These are phyloP conservation scores for Paedocypris micromegethes DNA, from an alignment of 2,797 vertebrate genomes.

Conservation along the genomic window DNA sequence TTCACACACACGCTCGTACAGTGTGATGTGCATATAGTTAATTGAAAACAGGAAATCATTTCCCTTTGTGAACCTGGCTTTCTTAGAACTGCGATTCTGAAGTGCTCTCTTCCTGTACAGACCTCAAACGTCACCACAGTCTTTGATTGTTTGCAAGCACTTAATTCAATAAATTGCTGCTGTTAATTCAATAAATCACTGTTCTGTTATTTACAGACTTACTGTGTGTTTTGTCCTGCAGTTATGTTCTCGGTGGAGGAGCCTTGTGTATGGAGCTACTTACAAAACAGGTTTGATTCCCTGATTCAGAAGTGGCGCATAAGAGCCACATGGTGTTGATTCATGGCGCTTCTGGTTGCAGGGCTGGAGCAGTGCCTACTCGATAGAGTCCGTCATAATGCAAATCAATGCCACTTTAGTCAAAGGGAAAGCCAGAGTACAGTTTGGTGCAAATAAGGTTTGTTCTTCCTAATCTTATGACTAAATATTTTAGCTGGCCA, in stretches of 20 bases:
- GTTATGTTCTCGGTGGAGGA: constrained; percentile 95
- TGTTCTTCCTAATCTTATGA: neutral
- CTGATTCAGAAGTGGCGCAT: neutral
- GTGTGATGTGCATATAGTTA: too few relatives aligned
- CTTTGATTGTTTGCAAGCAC: too few relatives aligned
- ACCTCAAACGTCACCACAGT: too few relatives aligned
- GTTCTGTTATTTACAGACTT: neutral
- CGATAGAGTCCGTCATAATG: constrained; percentile 99
- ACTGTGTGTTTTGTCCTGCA: constrained; percentile 42
- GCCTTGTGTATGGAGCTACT: constrained; percentile 98
- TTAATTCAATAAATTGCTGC: too few relatives aligned
- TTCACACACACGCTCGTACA: too few relatives aligned
- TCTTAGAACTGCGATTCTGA: too few relatives aligned
- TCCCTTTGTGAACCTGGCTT: too few relatives aligned
- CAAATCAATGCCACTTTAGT: constrained; percentile 98
- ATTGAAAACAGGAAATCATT: too few relatives aligned
- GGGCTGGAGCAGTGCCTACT: constrained; percentile 99
- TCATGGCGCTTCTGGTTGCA: constrained; percentile 52
- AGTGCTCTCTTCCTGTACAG: too few relatives aligned
- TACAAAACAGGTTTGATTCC: constrained; percentile 85
- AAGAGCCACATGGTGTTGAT: too few relatives aligned
- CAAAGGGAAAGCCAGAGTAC: constrained; percentile 98
- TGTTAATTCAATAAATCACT: neutral
- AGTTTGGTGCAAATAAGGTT: constrained; percentile 98
- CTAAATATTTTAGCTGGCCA: neutral